Conservation (phyloP, 2,888 invertebrate genomes). For the Ptychoptera albimana region DNA sequence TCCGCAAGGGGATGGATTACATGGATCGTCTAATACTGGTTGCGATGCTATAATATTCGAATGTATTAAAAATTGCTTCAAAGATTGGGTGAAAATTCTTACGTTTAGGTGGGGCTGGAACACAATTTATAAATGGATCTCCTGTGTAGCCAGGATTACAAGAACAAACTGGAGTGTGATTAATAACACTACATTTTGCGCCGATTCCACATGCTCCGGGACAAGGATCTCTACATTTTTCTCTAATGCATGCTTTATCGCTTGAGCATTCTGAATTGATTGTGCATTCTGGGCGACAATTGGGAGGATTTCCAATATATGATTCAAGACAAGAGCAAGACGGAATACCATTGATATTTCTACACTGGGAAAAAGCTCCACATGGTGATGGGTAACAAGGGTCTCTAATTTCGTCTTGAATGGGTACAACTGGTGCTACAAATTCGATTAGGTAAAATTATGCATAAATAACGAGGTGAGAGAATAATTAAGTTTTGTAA, state of each 20-base stretch:
- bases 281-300: constrained; percentile 54
- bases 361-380: constrained; percentile 53
- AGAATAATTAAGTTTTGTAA: constrained; percentile 30
- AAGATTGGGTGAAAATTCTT: too few relatives aligned
- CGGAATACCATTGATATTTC: constrained; percentile 41
- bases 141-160: constrained; percentile 41
- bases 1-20: constrained; percentile 55
- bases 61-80: too few relatives aligned
- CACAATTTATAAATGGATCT: constrained; percentile 55
- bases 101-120: constrained; percentile 20
- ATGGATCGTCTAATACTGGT: constrained; percentile 39
- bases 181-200: constrained; percentile 44
- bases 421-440: constrained; percentile 15
- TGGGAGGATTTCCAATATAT: constrained; percentile 52
- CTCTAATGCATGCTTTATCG: constrained; percentile 51
- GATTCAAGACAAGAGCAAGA: constrained; percentile 48
- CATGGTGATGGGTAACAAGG: constrained; percentile 61
- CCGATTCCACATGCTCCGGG: constrained; percentile 51
- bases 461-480: constrained; percentile 13
- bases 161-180: constrained; percentile 50
- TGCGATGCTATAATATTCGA: constrained; percentile 35
- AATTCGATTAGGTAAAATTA: not conserved
- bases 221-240: constrained; percentile 56
- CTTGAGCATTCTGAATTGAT: constrained; percentile 53
- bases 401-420: constrained; percentile 30